These are phyloP conservation scores for Echinops telfairi DNA, from an alignment of 2,113 vertebrate genomes.

Conservation along the genomic window DNA sequence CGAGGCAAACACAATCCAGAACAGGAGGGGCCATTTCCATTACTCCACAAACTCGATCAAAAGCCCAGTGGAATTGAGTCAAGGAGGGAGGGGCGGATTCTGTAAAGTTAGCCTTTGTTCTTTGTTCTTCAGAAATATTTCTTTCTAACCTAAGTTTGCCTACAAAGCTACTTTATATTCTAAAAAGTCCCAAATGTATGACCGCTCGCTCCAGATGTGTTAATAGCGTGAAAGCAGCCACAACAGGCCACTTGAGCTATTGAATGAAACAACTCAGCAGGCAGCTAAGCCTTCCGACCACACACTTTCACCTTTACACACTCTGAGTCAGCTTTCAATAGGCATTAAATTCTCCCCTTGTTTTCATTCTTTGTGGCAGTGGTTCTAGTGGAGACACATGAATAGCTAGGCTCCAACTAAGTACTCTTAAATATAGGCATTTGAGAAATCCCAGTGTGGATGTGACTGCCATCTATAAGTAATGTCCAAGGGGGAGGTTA, in stretches of 20 bases:
- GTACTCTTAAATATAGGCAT: constrained; percentile 76
- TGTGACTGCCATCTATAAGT: constrained; percentile 17
- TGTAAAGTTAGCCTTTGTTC: constrained; percentile 74
- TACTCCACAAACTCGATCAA: not conserved
- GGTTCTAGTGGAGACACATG: constrained; percentile 51
- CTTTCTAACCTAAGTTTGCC: constrained; percentile 72
- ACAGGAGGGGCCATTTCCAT: constrained; percentile 58
- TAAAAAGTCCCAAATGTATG: constrained; percentile 77
- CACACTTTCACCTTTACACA: constrained; percentile 76
- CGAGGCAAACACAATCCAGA: constrained; percentile 53
- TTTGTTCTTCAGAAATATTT: constrained; percentile 77
- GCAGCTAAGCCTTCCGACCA: constrained; percentile 77
- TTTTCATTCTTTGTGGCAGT: constrained; percentile 68
- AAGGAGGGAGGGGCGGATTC: constrained; percentile 7
- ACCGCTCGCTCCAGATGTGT: constrained; percentile 81
- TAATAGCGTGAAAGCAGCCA: constrained; percentile 71
- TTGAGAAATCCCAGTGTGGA: constrained; percentile 58
- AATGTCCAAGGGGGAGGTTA: constrained; percentile 36
- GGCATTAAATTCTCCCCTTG: constrained; percentile 77
- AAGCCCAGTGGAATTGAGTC: constrained; percentile 64
- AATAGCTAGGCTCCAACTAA: constrained; percentile 73
- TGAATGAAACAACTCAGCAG: constrained; percentile 81
- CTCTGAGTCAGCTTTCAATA: constrained; percentile 78
- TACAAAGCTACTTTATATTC: constrained; percentile 79
- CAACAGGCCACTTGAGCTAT: constrained; percentile 76